Evolutionary conservation across 1,140 invertebrate species (phyloP).

Genomic region (Aporrectodea caliginosa): DNA sequence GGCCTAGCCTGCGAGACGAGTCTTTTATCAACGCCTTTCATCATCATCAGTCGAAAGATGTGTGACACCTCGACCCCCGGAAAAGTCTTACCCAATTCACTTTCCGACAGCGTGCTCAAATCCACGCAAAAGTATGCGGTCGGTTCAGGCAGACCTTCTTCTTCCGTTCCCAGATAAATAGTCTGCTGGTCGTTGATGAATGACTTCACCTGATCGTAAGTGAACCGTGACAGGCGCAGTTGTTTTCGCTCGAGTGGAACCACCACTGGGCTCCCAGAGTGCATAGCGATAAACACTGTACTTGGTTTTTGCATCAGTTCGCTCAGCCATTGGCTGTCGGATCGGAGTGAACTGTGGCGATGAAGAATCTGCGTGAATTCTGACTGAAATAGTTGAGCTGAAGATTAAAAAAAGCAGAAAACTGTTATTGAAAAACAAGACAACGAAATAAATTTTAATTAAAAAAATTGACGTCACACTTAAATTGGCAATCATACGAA

Average conservation of each 20-base stretch:
- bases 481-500: no score
- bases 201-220: conserved; percentile 28
- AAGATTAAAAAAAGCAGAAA: no score
- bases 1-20: conserved; percentile 54
- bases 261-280: neutral
- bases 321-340: conserved; percentile 42
- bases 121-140: neutral
- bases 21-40: conserved; percentile 43
- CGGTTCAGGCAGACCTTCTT: conserved; percentile 33
- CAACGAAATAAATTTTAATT: no score
- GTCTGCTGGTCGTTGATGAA: conserved; percentile 34
- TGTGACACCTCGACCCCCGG: neutral
- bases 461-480: no score
- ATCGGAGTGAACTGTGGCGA: conserved; percentile 43
- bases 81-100: neutral
- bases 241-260: neutral
- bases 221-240: conserved; percentile 46
- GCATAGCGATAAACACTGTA: neutral
- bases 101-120: neutral
- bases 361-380: conserved; percentile 22
- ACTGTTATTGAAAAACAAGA: no score
- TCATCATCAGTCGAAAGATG: conserved; percentile 34
- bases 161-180: conserved; percentile 35
- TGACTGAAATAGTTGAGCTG: no score
- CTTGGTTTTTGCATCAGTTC: conserved; percentile 25